Percentiles rank a stretch among this genome's conserved stretches.
These are phyloP conservation scores for Campopleginae sp. DNA, from an alignment of 2,888 invertebrate species.

Conservation along the genomic window DNA sequence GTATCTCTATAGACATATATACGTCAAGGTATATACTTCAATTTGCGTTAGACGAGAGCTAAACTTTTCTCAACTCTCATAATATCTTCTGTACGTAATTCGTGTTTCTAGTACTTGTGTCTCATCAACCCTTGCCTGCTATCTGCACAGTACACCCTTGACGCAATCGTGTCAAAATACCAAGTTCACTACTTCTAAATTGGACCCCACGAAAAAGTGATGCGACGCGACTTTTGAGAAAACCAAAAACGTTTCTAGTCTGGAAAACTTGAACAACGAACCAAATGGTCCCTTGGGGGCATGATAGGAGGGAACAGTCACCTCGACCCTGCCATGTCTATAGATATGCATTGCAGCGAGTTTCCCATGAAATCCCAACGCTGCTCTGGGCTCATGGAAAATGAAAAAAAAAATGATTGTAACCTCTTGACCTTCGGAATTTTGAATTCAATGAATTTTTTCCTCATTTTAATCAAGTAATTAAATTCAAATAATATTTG, in stretches of 20 bases:
- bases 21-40: not conserved
- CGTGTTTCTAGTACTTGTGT: slow-evolving; percentile 7
- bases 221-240: slow-evolving; percentile 1
- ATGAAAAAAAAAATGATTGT: not conserved
- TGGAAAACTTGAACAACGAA: not conserved
- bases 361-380: not conserved
- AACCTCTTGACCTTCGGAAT: not conserved
- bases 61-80: slow-evolving; percentile 40
- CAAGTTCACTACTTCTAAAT: slow-evolving; percentile 54
- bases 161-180: slow-evolving; percentile 53
- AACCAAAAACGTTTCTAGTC: slow-evolving; percentile 20
- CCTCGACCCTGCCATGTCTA: not conserved
- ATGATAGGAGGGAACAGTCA: not conserved
- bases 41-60: slow-evolving; percentile 11
- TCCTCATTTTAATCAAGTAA: not conserved
- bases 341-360: not conserved
- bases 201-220: slow-evolving; percentile 43
- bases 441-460: not conserved
- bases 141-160: slow-evolving; percentile 26
- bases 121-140: slow-evolving; percentile 40
- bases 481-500: not conserved
- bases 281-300: not conserved
- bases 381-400: not conserved
- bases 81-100: slow-evolving; percentile 32
- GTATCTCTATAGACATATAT: not conserved